These are phyloP conservation scores for Alca torda DNA, from an alignment of 2,797 vertebrate genomes.

Conservation along the genomic window DNA sequence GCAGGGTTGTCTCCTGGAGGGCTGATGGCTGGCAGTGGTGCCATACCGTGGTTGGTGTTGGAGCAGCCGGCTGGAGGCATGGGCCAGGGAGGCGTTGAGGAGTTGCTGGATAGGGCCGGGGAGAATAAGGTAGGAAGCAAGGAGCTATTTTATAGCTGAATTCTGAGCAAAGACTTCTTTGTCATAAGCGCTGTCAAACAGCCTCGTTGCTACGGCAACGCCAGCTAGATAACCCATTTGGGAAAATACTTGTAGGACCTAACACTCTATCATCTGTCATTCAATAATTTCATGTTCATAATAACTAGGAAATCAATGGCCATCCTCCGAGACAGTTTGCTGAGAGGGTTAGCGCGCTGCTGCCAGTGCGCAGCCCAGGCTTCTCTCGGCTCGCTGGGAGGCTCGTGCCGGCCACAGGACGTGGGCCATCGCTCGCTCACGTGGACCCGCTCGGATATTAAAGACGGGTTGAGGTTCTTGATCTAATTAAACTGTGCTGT, in stretches of 20 bases:
- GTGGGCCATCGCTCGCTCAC: slow-evolving; percentile 18
- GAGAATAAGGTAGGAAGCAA: slow-evolving; percentile 19
- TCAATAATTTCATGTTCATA: slow-evolving; percentile 91
- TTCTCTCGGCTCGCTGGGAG: slow-evolving; percentile 43
- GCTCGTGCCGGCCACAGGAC: neutral
- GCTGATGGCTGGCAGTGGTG: slow-evolving; percentile 39
- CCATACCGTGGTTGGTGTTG: slow-evolving; percentile 16
- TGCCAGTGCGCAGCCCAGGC: slow-evolving; percentile 14
- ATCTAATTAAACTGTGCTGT: slow-evolving; percentile 58
- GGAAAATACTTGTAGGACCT: slow-evolving; percentile 81
- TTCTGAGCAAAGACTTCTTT: slow-evolving; percentile 80
- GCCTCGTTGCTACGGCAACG: slow-evolving; percentile 81
- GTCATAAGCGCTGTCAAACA: slow-evolving; percentile 83
- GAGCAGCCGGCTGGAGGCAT: neutral
- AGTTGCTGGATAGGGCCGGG: neutral
- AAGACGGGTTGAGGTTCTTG: slow-evolving; percentile 50
- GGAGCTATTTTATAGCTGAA: slow-evolving; percentile 74
- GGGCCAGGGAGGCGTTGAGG: neutral
- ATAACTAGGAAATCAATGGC: slow-evolving; percentile 89
- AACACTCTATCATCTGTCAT: slow-evolving; percentile 88
- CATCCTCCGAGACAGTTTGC: slow-evolving; percentile 79
- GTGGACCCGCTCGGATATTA: slow-evolving; percentile 45
- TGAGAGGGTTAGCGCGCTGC: slow-evolving; percentile 55
- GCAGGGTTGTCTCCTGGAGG: slow-evolving; percentile 16
- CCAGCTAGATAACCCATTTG: slow-evolving; percentile 78